phyloP scores from a whole-genome alignment of 2,797 vertebrate species.

The Gymnoscopelus braueri region DNA sequence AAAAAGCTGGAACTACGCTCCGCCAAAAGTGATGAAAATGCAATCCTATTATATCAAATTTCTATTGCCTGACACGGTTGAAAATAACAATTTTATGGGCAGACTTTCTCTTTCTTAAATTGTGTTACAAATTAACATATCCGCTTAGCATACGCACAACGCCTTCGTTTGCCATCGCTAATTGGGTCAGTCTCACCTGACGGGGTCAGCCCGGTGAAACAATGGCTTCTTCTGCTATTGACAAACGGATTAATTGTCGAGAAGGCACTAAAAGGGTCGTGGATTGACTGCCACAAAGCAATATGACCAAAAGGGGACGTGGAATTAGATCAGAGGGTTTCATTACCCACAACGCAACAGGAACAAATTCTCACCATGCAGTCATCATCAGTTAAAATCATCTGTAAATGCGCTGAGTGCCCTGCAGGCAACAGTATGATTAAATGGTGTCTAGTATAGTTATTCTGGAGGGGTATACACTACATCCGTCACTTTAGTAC shows the following conservation, averaged over 20 bases:
- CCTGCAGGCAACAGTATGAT: constrained; percentile 33
- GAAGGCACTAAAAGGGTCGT: constrained; percentile 3
- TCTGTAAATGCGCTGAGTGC: constrained; percentile 26
- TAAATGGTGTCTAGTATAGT: constrained; percentile 7
- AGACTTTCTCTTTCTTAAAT: too few species aligned
- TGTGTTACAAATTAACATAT: too few species aligned
- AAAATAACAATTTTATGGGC: constrained; percentile 1
- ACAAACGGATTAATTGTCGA: constrained; percentile 42
- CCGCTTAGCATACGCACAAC: too few species aligned
- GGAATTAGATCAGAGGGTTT: constrained; percentile 16
- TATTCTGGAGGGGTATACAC: too few species aligned
- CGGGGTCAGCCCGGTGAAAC: constrained; percentile 1
- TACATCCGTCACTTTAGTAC: too few species aligned
- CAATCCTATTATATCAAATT: constrained; percentile 28
- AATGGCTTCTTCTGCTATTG: constrained; percentile 32
- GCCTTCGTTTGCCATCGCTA: constrained; percentile 14
- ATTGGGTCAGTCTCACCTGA: constrained; percentile 29
- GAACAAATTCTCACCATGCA: constrained; percentile 28
- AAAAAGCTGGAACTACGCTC: too few species aligned
- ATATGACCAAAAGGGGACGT: constrained; percentile 31
- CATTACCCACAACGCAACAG: constrained; percentile 23
- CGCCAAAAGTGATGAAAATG: constrained; percentile 5
- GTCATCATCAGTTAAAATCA: constrained; percentile 25
- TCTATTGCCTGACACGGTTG: constrained; percentile 29
- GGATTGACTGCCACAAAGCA: constrained; percentile 5